A percentile compares a stretch with the other conserved stretches of the same genome.
Evolutionary conservation across 2,797 vertebrate genomes (phyloP).

Genomic region (Chaetodon trifasciatus): DNA sequence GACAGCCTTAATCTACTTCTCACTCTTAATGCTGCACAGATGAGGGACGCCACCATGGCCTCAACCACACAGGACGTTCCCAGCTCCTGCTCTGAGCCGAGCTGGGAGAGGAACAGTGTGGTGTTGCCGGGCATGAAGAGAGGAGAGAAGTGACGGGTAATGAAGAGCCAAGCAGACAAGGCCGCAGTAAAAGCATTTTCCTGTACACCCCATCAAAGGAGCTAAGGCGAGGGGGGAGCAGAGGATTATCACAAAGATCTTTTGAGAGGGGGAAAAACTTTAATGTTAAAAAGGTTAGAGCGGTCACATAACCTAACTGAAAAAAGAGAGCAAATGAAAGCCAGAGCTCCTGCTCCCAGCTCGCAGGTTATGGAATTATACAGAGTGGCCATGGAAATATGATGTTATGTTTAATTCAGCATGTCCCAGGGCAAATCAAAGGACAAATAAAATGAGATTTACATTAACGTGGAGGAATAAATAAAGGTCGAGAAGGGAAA

Average conservation of each 20-base stretch:
- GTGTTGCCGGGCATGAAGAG: slow-evolving; percentile 31
- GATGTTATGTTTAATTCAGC: slow-evolving; percentile 64
- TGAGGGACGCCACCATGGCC: slow-evolving; percentile 60
- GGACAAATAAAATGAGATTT: slow-evolving; percentile 46
- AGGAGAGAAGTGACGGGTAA: slow-evolving; percentile 20
- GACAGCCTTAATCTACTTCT: slow-evolving; percentile 77
- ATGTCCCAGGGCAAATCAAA: slow-evolving; percentile 47
- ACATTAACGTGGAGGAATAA: slow-evolving; percentile 46
- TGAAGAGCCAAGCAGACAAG: slow-evolving; percentile 13
- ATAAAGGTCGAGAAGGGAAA: slow-evolving; percentile 21
- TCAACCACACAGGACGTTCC: slow-evolving; percentile 65
- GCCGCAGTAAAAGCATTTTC: slow-evolving; percentile 61
- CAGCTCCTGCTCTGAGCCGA: slow-evolving; percentile 28
- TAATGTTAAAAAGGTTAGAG: slow-evolving; percentile 72
- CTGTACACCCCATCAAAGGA: slow-evolving; percentile 58
- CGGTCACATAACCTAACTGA: slow-evolving; percentile 54
- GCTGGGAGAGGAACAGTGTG: slow-evolving; percentile 15
- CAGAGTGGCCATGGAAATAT: slow-evolving; percentile 45
- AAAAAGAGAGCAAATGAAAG: slow-evolving; percentile 66
- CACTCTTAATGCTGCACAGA: slow-evolving; percentile 78
- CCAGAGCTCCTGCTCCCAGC: slow-evolving; percentile 64
- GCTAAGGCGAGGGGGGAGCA: slow-evolving; percentile 22
- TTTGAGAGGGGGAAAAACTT: slow-evolving; percentile 30
- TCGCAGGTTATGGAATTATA: slow-evolving; percentile 53
- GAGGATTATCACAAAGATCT: slow-evolving; percentile 74